Evolutionary conservation across 2,113 vertebrate species (phyloP).

Genomic region (Channa maculata): DNA sequence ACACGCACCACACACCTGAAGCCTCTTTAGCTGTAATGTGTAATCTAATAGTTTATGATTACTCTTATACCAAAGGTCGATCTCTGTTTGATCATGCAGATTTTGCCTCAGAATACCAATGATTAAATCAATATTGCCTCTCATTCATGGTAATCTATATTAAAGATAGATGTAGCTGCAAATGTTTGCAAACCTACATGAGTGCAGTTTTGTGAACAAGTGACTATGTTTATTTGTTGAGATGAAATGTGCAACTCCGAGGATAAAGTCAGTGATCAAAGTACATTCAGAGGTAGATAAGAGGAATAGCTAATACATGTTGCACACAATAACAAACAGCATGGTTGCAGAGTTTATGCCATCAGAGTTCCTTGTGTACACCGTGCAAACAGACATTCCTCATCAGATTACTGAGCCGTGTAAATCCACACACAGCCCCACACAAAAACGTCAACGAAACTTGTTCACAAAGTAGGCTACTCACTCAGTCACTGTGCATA

Average conservation of each 20-base stretch:
- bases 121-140: no score
- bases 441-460: slow-evolving; percentile 26
- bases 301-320: slow-evolving; percentile 9
- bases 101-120: neutral
- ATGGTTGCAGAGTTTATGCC: slow-evolving; percentile 21
- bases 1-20: neutral
- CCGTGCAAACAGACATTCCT: slow-evolving; percentile 72
- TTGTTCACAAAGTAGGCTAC: slow-evolving; percentile 5
- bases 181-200: no score
- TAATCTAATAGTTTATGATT: slow-evolving; percentile 6
- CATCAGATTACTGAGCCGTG: slow-evolving; percentile 78
- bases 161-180: no score
- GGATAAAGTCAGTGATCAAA: slow-evolving; percentile 37
- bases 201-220: neutral
- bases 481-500: neutral
- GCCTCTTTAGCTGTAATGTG: neutral
- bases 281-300: slow-evolving; percentile 38
- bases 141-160: neutral
- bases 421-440: slow-evolving; percentile 41
- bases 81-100: neutral
- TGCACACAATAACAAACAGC: slow-evolving; percentile 5
- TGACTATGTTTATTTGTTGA: neutral
- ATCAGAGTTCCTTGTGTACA: slow-evolving; percentile 52
- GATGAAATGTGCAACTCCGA: neutral
- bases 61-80: neutral